Conservation (phyloP, 2,797 vertebrate genomes). For the Acanthis flammea region DNA sequence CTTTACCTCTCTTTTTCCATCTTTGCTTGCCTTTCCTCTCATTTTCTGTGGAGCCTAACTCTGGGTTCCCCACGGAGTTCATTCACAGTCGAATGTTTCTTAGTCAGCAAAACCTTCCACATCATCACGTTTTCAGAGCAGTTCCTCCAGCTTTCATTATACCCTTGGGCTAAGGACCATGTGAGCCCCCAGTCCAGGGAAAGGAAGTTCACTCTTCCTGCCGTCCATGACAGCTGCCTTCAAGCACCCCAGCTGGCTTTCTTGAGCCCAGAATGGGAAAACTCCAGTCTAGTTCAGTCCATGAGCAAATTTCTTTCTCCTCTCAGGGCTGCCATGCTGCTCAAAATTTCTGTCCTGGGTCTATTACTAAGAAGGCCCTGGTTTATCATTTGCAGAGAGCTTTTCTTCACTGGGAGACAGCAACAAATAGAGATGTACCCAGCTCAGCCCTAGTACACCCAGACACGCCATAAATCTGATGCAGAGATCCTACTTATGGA, state of each 20-base stretch:
- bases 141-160: slow-evolving; percentile 31
- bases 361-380: neutral
- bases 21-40: neutral
- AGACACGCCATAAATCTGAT: neutral
- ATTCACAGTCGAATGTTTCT: slow-evolving; percentile 28
- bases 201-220: slow-evolving; percentile 63
- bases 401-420: neutral
- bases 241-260: slow-evolving; percentile 31
- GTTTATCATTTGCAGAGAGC: neutral
- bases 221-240: slow-evolving; percentile 19
- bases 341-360: neutral
- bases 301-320: neutral
- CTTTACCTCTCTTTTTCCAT: slow-evolving; percentile 17
- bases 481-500: neutral
- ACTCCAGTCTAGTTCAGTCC: neutral
- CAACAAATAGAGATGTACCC: neutral
- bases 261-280: neutral
- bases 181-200: neutral
- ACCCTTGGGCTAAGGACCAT: slow-evolving; percentile 38
- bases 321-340: neutral
- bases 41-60: neutral
- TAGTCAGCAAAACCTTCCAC: slow-evolving; percentile 13
- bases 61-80: neutral
- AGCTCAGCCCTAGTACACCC: neutral
- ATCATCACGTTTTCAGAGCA: slow-evolving; percentile 3